phyloP scores from a whole-genome alignment of 1,140 invertebrate species.

The Brachionus rotundiformis region DNA sequence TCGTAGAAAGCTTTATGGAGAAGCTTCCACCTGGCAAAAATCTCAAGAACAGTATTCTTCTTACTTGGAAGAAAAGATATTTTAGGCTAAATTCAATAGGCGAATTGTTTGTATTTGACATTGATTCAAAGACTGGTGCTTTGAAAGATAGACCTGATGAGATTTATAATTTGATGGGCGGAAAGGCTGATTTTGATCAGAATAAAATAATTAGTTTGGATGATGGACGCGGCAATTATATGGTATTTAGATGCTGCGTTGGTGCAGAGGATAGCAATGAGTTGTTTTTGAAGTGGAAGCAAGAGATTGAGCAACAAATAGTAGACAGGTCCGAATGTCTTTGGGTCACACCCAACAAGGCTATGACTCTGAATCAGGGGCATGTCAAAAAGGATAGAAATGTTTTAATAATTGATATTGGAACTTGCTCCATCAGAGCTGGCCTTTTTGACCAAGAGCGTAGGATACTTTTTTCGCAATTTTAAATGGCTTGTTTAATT shows the following conservation, averaged over 20 bases:
- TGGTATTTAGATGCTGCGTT: neutral
- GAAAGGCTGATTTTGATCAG: slow-evolving; percentile 8
- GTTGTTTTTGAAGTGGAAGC: neutral
- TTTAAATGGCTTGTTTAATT: neutral
- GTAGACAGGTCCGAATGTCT: neutral
- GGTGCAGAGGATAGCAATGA: neutral
- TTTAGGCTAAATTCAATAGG: slow-evolving; percentile 43
- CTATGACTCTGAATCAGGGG: neutral
- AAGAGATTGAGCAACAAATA: slow-evolving; percentile 42
- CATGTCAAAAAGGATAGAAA: neutral
- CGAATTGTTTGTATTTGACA: slow-evolving; percentile 6
- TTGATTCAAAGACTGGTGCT: neutral
- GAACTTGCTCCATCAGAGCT: slow-evolving; percentile 46
- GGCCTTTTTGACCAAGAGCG: slow-evolving; percentile 7
- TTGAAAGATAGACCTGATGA: slow-evolving; percentile 34
- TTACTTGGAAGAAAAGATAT: slow-evolving; percentile 23
- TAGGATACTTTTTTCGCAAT: neutral
- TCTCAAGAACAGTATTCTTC: slow-evolving; percentile 14
- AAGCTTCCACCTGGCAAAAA: slow-evolving; percentile 40
- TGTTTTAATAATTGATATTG: slow-evolving; percentile 42
- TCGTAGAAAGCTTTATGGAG: slow-evolving; percentile 28
- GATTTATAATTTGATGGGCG: slow-evolving; percentile 45
- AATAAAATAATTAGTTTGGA: slow-evolving; percentile 25
- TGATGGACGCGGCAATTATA: slow-evolving; percentile 1
- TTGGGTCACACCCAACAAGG: neutral